These are phyloP conservation scores for Gopherus flavomarginatus DNA, from an alignment of 2,113 vertebrate genomes.

Conservation along the genomic window DNA sequence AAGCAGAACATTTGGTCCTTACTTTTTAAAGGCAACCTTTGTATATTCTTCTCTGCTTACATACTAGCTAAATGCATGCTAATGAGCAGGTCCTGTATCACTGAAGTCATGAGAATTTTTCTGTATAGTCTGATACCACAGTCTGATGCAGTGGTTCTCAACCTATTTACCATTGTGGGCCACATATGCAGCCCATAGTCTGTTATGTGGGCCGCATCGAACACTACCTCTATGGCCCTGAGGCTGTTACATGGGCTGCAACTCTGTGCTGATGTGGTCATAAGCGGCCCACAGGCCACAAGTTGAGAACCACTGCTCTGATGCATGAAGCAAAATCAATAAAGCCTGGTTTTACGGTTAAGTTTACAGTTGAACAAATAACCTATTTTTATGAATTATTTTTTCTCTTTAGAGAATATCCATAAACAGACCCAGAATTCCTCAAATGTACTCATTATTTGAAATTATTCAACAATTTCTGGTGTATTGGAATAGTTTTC, in stretches of 20 bases:
- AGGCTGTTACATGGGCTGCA: too few relatives aligned
- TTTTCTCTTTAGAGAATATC: background rate
- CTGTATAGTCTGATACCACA: background rate
- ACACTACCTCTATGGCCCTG: too few relatives aligned
- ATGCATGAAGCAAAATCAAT: constrained; percentile 1
- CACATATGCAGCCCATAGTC: too few relatives aligned
- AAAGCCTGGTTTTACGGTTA: constrained; percentile 10
- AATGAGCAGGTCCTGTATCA: background rate
- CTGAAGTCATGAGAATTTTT: background rate
- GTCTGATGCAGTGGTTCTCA: background rate
- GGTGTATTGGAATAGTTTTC: constrained; percentile 25
- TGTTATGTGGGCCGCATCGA: too few relatives aligned
- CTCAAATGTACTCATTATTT: background rate
- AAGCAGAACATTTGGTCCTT: background rate
- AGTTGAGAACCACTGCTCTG: background rate
- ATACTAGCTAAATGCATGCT: accelerated
- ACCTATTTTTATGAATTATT: background rate
- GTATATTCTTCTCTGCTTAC: accelerated
- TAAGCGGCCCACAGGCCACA: too few relatives aligned
- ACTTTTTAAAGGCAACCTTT: background rate
- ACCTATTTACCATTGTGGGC: too few relatives aligned
- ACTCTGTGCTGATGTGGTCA: too few relatives aligned
- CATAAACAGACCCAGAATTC: constrained; percentile 3
- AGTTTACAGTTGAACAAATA: constrained; percentile 25
- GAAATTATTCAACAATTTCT: constrained; percentile 23